phyloP scores from a whole-genome alignment of 2,113 vertebrate genomes.

The Halichoerus grypus region DNA sequence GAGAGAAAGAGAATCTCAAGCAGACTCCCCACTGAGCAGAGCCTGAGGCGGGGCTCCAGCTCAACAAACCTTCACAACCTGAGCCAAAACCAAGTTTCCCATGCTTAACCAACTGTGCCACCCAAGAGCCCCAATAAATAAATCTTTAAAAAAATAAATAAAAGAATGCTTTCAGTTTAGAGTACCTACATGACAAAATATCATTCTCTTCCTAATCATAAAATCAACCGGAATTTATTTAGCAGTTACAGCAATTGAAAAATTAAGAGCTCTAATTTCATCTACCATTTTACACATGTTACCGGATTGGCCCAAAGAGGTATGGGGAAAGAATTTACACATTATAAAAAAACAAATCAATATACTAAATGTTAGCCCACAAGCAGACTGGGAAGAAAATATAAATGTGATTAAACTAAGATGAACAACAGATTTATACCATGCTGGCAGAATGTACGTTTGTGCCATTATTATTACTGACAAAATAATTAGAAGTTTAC shows the following conservation, averaged over 20 bases:
- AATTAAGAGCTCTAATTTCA: slow-evolving; percentile 15
- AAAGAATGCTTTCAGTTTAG: background rate
- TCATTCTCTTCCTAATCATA: background rate
- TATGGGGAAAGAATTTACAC: background rate
- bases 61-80: background rate
- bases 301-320: background rate
- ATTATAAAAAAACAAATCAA: slow-evolving; percentile 32
- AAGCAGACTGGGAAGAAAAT: background rate
- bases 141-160: background rate
- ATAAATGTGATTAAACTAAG: slow-evolving; percentile 24
- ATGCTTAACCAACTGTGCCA: background rate
- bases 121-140: background rate
- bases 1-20: background rate
- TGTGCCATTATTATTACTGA: background rate
- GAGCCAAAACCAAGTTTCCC: background rate
- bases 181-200: slow-evolving; percentile 20
- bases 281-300: background rate
- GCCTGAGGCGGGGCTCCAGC: background rate
- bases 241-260: slow-evolving; percentile 16
- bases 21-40: background rate
- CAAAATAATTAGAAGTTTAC: slow-evolving; percentile 49
- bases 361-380: slow-evolving; percentile 3
- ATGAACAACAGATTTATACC: slow-evolving; percentile 21
- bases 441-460: background rate
- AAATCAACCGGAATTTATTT: background rate